phyloP scores from a whole-genome alignment of 2,888 invertebrate species.

The Eumacrocentrus americanus region DNA sequence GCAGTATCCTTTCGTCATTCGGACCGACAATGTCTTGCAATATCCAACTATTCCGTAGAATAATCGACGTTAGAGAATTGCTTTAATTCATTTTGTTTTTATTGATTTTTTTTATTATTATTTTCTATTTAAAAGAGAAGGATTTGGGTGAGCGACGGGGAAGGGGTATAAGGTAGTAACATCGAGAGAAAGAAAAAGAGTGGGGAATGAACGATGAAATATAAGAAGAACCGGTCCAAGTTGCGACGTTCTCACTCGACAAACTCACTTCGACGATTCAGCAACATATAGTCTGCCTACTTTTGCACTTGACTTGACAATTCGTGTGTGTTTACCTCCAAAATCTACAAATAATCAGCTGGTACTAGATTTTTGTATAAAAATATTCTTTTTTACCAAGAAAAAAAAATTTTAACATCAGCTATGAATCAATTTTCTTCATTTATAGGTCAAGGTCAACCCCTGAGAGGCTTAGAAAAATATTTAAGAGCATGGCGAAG shows the following conservation, averaged over 20 bases:
- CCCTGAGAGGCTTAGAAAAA: background rate
- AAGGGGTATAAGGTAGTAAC: constrained; percentile 38
- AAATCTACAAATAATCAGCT: too few species aligned
- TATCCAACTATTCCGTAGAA: too few species aligned
- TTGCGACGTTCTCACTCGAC: constrained; percentile 48
- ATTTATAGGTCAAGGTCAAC: constrained; percentile 11
- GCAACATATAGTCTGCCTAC: constrained; percentile 12
- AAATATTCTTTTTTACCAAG: background rate
- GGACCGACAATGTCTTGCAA: constrained; percentile 4
- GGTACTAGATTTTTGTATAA: background rate
- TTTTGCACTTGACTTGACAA: background rate
- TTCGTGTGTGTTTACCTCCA: too few species aligned
- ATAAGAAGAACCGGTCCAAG: constrained; percentile 58
- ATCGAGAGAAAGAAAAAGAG: background rate
- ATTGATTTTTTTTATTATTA: background rate
- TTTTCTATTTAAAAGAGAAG: background rate
- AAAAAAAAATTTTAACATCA: background rate
- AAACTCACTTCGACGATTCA: constrained; percentile 43
- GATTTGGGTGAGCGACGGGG: background rate
- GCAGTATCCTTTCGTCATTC: background rate
- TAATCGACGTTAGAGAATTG: too few species aligned
- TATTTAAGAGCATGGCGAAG: background rate
- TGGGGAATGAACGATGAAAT: constrained; percentile 40
- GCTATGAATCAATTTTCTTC: background rate
- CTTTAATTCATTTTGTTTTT: too few species aligned